A percentile compares a stretch with the other conserved stretches of the same genome.
These are phyloP conservation scores for Cygnus olor DNA, from an alignment of 2,797 vertebrate species.

Conservation along the genomic window DNA sequence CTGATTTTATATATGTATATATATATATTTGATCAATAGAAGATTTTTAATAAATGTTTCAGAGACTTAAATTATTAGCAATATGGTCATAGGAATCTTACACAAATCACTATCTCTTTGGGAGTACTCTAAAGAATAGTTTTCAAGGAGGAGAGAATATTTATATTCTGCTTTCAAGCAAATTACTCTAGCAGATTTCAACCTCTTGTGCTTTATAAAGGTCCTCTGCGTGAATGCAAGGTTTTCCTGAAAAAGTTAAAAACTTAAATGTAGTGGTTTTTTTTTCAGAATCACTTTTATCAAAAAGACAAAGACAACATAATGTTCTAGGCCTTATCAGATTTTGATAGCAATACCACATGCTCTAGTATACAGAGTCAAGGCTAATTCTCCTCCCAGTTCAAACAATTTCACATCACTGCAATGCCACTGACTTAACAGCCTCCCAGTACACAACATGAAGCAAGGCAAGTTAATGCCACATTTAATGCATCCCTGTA, in stretches of 20 bases:
- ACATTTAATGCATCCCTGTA: not conserved
- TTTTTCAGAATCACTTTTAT: not conserved
- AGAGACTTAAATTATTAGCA: not conserved
- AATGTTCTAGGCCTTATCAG: not conserved
- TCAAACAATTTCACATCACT: not conserved
- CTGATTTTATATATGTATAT: not conserved
- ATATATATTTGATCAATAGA: not conserved
- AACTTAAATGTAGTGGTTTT: not conserved
- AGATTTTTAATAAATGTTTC: not conserved
- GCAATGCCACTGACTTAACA: not conserved
- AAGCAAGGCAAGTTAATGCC: not conserved
- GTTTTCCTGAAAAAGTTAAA: not conserved
- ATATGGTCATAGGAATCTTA: not conserved
- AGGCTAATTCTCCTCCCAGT: not conserved
- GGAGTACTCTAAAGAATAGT: not conserved
- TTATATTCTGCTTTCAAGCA: not conserved
- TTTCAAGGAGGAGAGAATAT: not conserved
- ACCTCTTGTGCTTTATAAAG: not conserved
- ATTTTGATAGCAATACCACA: not conserved
- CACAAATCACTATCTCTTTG: not conserved
- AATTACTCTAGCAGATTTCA: conserved; percentile 8
- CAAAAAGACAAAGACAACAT: not conserved
- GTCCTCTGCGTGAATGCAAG: not conserved
- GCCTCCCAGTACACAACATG: too few species aligned
- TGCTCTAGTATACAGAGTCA: not conserved